Evolutionary conservation across 2,113 vertebrate genomes (phyloP).

Genomic region (Struthio camelus): DNA sequence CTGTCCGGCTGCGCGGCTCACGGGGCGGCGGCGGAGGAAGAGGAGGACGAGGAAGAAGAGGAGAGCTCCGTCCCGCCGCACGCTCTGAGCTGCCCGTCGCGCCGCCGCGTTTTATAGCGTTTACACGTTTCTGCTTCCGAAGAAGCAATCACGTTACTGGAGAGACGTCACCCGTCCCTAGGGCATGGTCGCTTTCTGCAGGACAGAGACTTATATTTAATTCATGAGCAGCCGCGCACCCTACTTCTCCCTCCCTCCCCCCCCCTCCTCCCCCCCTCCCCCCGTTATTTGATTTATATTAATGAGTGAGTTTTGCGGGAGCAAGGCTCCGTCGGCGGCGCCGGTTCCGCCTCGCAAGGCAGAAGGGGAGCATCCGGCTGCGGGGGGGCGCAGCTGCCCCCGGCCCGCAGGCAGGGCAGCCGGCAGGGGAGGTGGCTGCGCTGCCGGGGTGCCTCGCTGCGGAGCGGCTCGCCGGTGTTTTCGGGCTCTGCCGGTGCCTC

Average conservation of each 20-base stretch:
- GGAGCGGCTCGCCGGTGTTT: not conserved
- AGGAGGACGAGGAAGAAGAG: not conserved
- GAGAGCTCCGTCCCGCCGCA: constrained; percentile 55
- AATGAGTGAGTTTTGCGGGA: constrained; percentile 45
- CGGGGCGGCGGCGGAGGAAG: not conserved
- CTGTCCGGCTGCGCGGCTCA: not conserved
- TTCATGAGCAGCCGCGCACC: constrained; percentile 52
- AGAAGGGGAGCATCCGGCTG: not conserved
- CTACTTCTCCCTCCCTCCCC: not conserved
- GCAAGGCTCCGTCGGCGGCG: not conserved
- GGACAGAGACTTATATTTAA: constrained; percentile 75
- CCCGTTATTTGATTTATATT: constrained; percentile 65
- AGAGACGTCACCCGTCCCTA: constrained; percentile 88
- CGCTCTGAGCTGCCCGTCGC: constrained; percentile 69
- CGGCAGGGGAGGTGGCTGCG: not conserved
- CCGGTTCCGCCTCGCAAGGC: not conserved
- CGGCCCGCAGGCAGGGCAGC: not conserved
- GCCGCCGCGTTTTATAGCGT: constrained; percentile 85
- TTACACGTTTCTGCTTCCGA: constrained; percentile 73
- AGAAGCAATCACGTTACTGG: constrained; percentile 79
- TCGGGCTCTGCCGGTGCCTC: not conserved
- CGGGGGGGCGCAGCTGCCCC: not conserved
- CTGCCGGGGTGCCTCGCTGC: too few species aligned
- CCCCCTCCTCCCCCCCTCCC: too few species aligned
- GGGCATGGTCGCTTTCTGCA: constrained; percentile 78